Evolutionary conservation across 2,113 vertebrate genomes (phyloP), one percentile per base, ranked within the genome.

Genomic region (Typhlomys cinereus): DNA sequence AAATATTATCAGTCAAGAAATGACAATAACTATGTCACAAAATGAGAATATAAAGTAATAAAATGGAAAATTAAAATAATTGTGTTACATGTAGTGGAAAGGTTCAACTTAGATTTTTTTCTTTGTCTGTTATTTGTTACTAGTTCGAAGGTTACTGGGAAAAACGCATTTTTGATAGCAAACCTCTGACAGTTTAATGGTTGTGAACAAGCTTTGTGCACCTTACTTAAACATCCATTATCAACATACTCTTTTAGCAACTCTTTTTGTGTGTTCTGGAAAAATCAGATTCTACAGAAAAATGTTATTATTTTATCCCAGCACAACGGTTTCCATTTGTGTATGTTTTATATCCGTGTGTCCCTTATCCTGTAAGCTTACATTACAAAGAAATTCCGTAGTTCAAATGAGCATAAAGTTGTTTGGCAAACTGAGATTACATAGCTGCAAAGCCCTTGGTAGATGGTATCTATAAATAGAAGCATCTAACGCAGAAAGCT

Each of bases 341-440:
- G 1, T 88, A 50, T 92, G 27, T 70, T 93, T 96, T 79, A 89
- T 89, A 78, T 94, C 92, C 88, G 9, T 25, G 41, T 71, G 31
- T 93, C 41, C 94, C 81, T 95, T 92, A 80, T 66, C 46, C 94
- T 82, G 81, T 82, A 39, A 7, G 17, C 90, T 96, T 95, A 75
- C 95, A 91, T 91, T 91, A 85, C 91, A 95, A 94, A 91, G 39
- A 94, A 84, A 90, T 92, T 95, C 87, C 62, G 2, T 46, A 97
- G 75, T 69, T 96, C 46, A 84, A 95, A 93, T 92, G 61, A 62
- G 74, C 70, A 39, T 71, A 39, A 92, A 81, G 79, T 95, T 96
- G 25, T 96, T 96, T 90, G 69, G 89, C 91, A 95, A 95, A 85
- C 67, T 87, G 74, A 96, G 91, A 91, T 93, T 94, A 89, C 27